Evolutionary conservation across 2,797 vertebrate species (phyloP).

Genomic region (Hapalemur alaotrensis): DNA sequence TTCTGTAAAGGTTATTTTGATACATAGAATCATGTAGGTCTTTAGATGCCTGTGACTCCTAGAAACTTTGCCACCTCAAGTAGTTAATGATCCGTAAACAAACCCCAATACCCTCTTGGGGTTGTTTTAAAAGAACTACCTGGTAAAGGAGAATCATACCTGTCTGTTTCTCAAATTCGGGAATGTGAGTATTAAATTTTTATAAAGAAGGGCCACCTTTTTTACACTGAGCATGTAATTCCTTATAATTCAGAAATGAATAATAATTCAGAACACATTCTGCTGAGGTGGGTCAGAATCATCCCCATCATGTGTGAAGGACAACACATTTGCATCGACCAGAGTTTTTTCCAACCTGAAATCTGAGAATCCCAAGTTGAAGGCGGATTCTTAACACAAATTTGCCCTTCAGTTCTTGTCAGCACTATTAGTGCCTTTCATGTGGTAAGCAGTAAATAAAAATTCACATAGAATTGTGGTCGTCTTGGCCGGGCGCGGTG

Average conservation of each 20-base stretch:
- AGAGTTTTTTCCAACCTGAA: not conserved
- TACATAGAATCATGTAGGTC: not conserved
- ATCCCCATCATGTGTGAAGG: not conserved
- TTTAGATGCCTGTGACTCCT: not conserved
- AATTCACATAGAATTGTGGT: not conserved
- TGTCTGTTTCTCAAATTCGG: not conserved
- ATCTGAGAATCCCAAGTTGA: not conserved
- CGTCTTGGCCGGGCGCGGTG: not conserved
- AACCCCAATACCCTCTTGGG: not conserved
- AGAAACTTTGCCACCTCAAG: not conserved
- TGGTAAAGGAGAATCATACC: not conserved
- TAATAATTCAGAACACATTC: not conserved
- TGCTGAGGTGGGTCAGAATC: not conserved
- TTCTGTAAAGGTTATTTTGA: not conserved
- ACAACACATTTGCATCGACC: not conserved
- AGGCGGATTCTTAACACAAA: not conserved
- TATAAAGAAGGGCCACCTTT: not conserved
- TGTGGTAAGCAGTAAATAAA: not conserved
- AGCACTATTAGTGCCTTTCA: not conserved
- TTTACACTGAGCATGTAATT: not conserved
- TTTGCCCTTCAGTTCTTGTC: not conserved
- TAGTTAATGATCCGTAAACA: conserved; percentile 30
- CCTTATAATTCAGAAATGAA: not conserved
- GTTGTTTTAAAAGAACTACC: conserved; percentile 25
- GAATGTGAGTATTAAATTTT: conserved; percentile 27